Conservation (phyloP, 2,888 invertebrate genomes). For the Eupithecia pulchellata region DNA sequence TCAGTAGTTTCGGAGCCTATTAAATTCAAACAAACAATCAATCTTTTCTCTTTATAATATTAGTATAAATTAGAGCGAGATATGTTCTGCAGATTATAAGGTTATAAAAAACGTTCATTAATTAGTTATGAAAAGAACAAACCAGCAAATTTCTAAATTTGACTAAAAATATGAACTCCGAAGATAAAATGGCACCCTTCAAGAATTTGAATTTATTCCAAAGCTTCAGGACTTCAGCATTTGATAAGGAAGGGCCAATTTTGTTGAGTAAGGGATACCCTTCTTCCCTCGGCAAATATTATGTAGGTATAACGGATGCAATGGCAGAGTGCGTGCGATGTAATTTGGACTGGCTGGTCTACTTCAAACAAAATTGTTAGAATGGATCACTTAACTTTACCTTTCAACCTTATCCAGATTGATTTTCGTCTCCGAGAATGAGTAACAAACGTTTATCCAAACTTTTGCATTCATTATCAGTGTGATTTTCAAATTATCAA, state of each 20-base stretch:
- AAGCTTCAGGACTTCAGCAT: slow-evolving; percentile 12
- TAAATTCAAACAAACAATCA: too few relatives aligned
- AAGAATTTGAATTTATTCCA: slow-evolving; percentile 5
- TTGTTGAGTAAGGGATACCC: slow-evolving; percentile 28
- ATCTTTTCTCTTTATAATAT: too few relatives aligned
- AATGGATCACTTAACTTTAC: not conserved
- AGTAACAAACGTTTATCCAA: not conserved
- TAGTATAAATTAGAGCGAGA: too few relatives aligned
- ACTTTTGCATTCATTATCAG: slow-evolving; percentile 23
- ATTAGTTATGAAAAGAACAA: not conserved
- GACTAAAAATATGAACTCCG: not conserved
- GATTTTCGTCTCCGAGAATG: not conserved
- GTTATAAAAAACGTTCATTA: not conserved
- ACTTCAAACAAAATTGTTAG: not conserved
- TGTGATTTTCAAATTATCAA: slow-evolving; percentile 60
- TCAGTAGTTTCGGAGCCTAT: too few relatives aligned
- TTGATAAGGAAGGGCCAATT: slow-evolving; percentile 22
- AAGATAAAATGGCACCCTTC: not conserved
- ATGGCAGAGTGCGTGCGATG: not conserved
- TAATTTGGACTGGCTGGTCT: not conserved
- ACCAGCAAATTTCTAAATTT: not conserved
- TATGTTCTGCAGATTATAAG: not conserved
- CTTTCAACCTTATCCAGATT: not conserved
- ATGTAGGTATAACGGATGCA: slow-evolving; percentile 11
- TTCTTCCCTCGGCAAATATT: slow-evolving; percentile 23